phyloP scores from a whole-genome alignment of 1,140 invertebrate species.

The Euwallacea similis region DNA sequence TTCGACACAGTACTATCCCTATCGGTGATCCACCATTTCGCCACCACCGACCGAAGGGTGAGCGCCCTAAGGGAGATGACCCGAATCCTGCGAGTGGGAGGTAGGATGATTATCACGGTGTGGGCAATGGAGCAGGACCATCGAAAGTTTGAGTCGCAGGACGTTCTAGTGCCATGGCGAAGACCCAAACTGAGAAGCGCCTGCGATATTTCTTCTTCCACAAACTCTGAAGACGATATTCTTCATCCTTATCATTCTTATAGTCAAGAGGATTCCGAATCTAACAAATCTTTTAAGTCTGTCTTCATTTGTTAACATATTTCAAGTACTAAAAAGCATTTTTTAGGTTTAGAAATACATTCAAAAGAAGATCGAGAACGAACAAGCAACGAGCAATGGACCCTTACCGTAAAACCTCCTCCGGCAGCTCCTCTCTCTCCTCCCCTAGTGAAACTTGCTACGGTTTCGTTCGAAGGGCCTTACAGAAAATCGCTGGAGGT shows the following conservation, averaged over 20 bases:
- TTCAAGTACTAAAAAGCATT: neutral
- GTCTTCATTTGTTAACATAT: neutral
- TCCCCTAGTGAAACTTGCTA: conserved; percentile 93
- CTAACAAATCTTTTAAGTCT: conserved; percentile 53
- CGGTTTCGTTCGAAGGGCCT: conserved; percentile 85
- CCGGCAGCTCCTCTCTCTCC: conserved; percentile 81
- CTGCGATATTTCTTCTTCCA: conserved; percentile 64
- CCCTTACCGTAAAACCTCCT: conserved; percentile 63
- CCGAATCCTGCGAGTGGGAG: conserved; percentile 85
- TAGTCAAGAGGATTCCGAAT: conserved; percentile 65
- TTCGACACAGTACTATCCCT: conserved; percentile 94
- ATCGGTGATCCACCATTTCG: conserved; percentile 93
- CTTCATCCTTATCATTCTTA: conserved; percentile 68
- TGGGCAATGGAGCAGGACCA: conserved; percentile 97
- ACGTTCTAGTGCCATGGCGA: conserved; percentile 95
- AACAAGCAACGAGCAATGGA: conserved; percentile 58
- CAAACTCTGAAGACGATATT: conserved; percentile 61
- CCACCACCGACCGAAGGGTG: conserved; percentile 86
- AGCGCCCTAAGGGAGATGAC: conserved; percentile 85
- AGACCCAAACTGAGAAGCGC: conserved; percentile 70
- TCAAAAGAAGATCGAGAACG: conserved; percentile 43
- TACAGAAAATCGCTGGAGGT: conserved; percentile 82
- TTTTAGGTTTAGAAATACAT: conserved; percentile 34
- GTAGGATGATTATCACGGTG: conserved; percentile 89
- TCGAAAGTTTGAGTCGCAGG: conserved; percentile 81